A percentile compares a stretch with the other conserved stretches of the same genome.
Conservation (phyloP, 1,140 invertebrate genomes). For the Brachionus rotundiformis region DNA sequence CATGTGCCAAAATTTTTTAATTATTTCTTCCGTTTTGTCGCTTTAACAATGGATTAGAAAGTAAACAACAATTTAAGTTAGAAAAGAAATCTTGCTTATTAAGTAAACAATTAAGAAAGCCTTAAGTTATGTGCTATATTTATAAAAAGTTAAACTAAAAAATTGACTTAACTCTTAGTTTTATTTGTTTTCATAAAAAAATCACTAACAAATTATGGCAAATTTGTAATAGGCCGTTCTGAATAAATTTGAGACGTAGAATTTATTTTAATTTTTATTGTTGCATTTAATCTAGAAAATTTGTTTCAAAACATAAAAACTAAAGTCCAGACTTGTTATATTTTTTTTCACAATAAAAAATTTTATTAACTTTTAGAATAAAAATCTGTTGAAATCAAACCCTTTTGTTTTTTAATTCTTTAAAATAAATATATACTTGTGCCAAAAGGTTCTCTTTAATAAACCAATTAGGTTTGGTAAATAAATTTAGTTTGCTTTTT, state of each 20-base stretch:
- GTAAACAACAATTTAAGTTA: background rate
- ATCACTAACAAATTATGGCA: background rate
- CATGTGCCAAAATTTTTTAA: background rate
- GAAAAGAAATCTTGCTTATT: background rate
- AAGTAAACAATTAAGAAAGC: background rate
- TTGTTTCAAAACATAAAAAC: background rate
- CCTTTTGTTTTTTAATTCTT: background rate
- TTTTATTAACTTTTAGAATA: background rate
- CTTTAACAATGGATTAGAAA: constrained; percentile 4
- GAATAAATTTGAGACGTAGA: background rate
- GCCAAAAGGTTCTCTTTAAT: background rate
- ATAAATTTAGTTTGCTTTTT: background rate
- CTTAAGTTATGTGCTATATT: background rate
- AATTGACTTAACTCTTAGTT: background rate
- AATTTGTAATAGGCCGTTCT: background rate
- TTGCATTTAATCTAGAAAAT: background rate
- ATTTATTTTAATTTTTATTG: background rate
- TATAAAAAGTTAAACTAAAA: background rate
- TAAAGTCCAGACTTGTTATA: constrained; percentile 22
- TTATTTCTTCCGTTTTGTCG: background rate
- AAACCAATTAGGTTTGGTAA: background rate
- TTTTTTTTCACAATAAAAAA: background rate
- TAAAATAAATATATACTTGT: background rate
- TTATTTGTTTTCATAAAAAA: background rate
- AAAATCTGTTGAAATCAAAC: background rate